These are phyloP conservation scores for Falco naumanni DNA, from an alignment of 2,797 vertebrate genomes.

Conservation along the genomic window DNA sequence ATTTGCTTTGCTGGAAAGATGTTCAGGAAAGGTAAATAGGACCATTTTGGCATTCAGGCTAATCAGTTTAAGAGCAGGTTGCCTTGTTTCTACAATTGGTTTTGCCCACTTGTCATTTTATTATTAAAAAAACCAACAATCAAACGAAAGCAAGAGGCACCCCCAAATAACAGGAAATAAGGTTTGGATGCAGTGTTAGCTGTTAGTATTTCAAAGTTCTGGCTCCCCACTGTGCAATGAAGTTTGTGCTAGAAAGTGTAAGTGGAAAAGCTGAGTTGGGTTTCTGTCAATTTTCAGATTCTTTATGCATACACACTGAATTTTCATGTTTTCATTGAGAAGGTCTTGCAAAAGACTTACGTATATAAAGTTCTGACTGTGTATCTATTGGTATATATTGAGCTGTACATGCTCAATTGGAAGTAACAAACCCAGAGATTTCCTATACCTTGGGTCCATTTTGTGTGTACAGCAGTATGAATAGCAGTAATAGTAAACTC, in stretches of 20 bases:
- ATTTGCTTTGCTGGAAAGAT: constrained; percentile 17
- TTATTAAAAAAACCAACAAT: background rate
- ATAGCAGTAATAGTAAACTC: background rate
- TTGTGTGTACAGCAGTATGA: background rate
- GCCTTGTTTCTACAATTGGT: background rate
- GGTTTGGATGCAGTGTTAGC: background rate
- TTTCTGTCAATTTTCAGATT: background rate
- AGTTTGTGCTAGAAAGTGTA: background rate
- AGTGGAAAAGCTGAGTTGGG: background rate
- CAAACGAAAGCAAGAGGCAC: background rate
- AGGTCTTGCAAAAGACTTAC: background rate
- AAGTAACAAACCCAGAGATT: background rate
- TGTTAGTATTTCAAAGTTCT: background rate
- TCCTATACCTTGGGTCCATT: background rate
- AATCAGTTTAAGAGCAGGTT: constrained; percentile 4
- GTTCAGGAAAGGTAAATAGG: background rate
- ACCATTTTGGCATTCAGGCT: constrained; percentile 1
- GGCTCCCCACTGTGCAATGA: background rate
- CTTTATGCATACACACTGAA: background rate
- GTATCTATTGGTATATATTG: background rate
- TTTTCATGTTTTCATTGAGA: background rate
- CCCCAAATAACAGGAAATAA: background rate
- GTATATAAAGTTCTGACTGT: background rate
- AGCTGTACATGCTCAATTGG: background rate
- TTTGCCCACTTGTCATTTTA: background rate